phyloP scores from a whole-genome alignment of 2,888 invertebrate genomes.

The Empis stercorea region DNA sequence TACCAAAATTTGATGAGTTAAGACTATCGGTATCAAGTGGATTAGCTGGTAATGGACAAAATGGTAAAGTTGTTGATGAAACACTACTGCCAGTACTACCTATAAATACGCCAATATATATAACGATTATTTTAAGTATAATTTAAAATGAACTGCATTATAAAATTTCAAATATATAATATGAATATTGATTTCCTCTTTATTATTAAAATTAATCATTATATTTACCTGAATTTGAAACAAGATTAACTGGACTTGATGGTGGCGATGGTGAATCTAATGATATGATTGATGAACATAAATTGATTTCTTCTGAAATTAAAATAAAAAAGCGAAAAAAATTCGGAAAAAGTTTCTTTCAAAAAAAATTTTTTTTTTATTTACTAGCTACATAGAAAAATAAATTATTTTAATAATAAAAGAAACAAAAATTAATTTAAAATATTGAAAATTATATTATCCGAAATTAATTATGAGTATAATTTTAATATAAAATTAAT shows the following conservation, averaged over 20 bases:
- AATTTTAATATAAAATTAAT: too few relatives aligned
- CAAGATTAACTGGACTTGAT: constrained; percentile 17
- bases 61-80: not conserved
- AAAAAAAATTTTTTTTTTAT: constrained; percentile 5
- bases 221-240: not conserved
- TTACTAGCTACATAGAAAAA: constrained; percentile 12
- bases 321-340: constrained; percentile 10
- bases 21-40: not conserved
- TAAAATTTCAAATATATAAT: too few relatives aligned
- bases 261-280: constrained; percentile 28
- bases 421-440: too few relatives aligned
- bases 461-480: too few relatives aligned
- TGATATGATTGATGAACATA: constrained; percentile 20
- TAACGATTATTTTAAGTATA: too few relatives aligned
- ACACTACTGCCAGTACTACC: not conserved
- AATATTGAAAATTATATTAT: too few relatives aligned
- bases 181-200: too few relatives aligned
- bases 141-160: too few relatives aligned
- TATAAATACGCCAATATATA: not conserved
- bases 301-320: constrained; percentile 13
- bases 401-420: constrained; percentile 3
- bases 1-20: not conserved
- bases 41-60: not conserved
- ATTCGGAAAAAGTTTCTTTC: not conserved
- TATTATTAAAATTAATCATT: not conserved